Evolutionary conservation across 2,888 invertebrate genomes (phyloP), one percentile per base, ranked within the genome.

Genomic region (Leptodirus hochenwartii): DNA sequence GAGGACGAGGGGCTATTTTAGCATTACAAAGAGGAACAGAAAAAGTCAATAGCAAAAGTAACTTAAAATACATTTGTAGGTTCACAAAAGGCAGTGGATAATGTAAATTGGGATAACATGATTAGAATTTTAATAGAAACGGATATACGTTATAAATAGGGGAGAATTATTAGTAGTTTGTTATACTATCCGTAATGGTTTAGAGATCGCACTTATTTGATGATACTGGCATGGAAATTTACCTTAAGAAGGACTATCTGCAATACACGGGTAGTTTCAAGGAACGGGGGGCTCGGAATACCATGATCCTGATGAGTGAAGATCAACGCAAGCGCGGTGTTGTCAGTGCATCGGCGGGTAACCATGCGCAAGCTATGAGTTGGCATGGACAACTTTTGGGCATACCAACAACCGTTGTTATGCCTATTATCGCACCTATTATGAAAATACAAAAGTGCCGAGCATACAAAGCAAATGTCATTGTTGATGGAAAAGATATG

Each of bases 241-340:
- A 20, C 20, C n/a, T 20, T 8, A 20, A 20, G 20, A n/a, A 20
- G n/a, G 20, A 20, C 8, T 20, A 20, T n/a, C 8, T 8, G n/a
- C 20, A 20, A n/a, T n/a, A 20, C 20, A 20, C 20, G 8, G 20
- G 20, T 20, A 20, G 20, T 20, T 20, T 20, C n/a, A 20, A 20
- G n/a, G 20, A 20, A 20, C 20, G 20, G 8, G 20, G 20, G 8
- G 20, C 20, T n/a, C 20, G 20, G 8, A 8, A 20, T n/a, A n/a
- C 20, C n/a, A 8, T 20, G 8, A 8, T n/a, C 20, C 20, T 8
- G 20, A 8, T 20, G 20, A 20, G n/a, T 20, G 8, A 8, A 8
- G 20, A 20, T 20, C 8, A 20, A 20, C n/a, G n/a, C n/a, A 20
- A 20, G n/a, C n/a, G n/a, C n/a, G 20, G 20, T n/a, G n/a, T 20